Base-by-base conservation (phyloP, 2,888 invertebrate species). In the Papilio protenor region DNA sequence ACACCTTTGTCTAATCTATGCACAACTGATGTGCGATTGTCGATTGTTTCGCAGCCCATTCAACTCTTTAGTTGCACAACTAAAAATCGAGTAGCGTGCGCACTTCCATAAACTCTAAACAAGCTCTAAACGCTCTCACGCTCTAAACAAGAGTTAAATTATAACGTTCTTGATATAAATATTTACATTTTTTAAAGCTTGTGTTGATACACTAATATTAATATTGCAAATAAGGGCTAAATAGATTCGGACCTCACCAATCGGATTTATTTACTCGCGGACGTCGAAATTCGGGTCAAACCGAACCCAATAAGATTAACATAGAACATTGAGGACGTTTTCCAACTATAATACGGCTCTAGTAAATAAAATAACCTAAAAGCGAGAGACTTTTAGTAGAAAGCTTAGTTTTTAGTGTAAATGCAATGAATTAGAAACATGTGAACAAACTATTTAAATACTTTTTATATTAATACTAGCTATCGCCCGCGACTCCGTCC, bases 231-330 rank as follows among this genome's bases (percentile, higher is more conserved):
- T 33, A 64, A 64, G 10, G 40, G n/a, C 27, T 66, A n/a, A 40
- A 66, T 40, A 66, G n/a, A 66, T 66, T 66, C 40, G 3, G 33
- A 64, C 18, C 40, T 27, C 61, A 33, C 8, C 40, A n/a, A 40
- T n/a, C 40, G 66, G 73, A 74, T 49, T 23, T 47, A 74, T 61
- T 74, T 40, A 61, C 61, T 12, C 10, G 73, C 45, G 47, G 73
- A 49, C 23, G 73, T 55, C 33, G 40, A 40, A 47, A 74, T 61
- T 61, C 12, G 61, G 73, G 73, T 74, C 61, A 74, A 45, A 74
- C 47, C 47, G 47, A 73, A 73, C 45, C 27, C 73, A 49, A 74
- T 23, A 74, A 74, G 73, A 74, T 61, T 74, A 74, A 66, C 66
- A 66, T 66, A 64, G 64, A n/a, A 40, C 40, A 64, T 18, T 66